Base-by-base conservation (phyloP, 2,888 invertebrate species). In the Agrypnus murinus region DNA sequence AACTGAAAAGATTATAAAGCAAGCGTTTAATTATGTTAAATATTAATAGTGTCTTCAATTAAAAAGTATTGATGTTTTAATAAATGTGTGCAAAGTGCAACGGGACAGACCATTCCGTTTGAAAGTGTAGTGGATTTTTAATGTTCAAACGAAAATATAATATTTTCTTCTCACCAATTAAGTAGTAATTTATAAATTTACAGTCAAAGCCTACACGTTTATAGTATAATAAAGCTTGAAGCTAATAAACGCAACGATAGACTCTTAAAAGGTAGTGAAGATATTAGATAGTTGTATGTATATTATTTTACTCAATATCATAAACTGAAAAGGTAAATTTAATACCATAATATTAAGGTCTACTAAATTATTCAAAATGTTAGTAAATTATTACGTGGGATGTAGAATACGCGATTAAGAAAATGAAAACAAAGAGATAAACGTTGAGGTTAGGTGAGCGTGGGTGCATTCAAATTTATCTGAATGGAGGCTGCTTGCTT, bases 281-380 rank as follows among this genome's bases (percentile, higher is more conserved):
- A 58, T 58, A 19, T 38, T 58, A n/a, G n/a, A n/a, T n/a, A n/a
- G n/a, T n/a, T n/a, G n/a, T n/a, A n/a, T 40, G 38, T 40, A 34
- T 59, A 43, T 62, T 34, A 31, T 48, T n/a, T n/a, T 12, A 32
- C 34, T 48, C 34, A 14, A 48, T 48, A 59, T 17, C 32, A 45
- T 17, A 12, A 12, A 38, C 38, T 10, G 2, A 25, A 48, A 48
- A 32, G 48, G 48, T 31, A 31, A n/a, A 12, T 48, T 46, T 46
- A 62, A 62, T 48, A 48, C 36, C 19, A 19, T 62, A 62, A 62
- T 60, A 43, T 40, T 62, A 38, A 58, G 8, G 62, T 7, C 34
- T 25, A 14, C 34, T 62, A 62, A 62, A 62, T 48, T 62, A 48
- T 62, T 48, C 62, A 62, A 48, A 48, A 12, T 19, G 36, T 3